These are phyloP conservation scores for Tetheella fluctuosa DNA, from an alignment of 2,888 invertebrate genomes.

Conservation along the genomic window DNA sequence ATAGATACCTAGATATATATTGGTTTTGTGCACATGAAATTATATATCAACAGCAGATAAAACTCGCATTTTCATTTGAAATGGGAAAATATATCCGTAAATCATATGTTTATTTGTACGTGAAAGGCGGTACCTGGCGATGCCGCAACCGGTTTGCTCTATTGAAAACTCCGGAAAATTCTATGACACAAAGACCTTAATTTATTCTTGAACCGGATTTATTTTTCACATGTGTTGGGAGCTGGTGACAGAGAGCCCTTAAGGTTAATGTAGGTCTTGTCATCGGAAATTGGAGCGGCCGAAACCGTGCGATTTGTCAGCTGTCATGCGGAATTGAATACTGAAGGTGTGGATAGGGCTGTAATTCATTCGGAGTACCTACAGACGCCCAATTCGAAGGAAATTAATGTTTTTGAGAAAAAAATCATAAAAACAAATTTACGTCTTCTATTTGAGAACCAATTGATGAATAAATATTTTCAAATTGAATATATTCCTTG, in stretches of 20 bases:
- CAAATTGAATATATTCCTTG: no score
- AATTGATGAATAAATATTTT: no score
- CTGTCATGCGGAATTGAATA: conserved; percentile 71
- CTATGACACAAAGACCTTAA: conserved; percentile 77
- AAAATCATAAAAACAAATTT: neutral
- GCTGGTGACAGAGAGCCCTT: conserved; percentile 76
- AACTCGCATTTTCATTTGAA: conserved; percentile 29
- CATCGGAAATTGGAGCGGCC: conserved; percentile 75
- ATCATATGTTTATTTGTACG: conserved; percentile 59
- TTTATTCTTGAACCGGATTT: conserved; percentile 80
- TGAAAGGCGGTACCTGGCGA: conserved; percentile 51
- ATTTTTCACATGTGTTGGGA: conserved; percentile 70
- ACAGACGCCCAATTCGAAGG: conserved; percentile 14
- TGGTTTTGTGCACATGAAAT: conserved; percentile 13
- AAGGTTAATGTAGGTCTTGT: conserved; percentile 80
- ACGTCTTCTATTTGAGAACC: neutral
- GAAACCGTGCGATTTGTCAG: conserved; percentile 73
- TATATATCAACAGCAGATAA: neutral
- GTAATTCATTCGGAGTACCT: conserved; percentile 32
- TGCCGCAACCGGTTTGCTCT: conserved; percentile 44
- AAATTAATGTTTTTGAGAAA: neutral
- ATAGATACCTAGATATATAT: conserved; percentile 14
- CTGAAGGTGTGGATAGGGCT: conserved; percentile 51
- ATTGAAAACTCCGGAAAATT: conserved; percentile 64
- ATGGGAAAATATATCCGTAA: conserved; percentile 51